phyloP scores from a whole-genome alignment of 2,113 vertebrate genomes.

The Osmerus mordax region DNA sequence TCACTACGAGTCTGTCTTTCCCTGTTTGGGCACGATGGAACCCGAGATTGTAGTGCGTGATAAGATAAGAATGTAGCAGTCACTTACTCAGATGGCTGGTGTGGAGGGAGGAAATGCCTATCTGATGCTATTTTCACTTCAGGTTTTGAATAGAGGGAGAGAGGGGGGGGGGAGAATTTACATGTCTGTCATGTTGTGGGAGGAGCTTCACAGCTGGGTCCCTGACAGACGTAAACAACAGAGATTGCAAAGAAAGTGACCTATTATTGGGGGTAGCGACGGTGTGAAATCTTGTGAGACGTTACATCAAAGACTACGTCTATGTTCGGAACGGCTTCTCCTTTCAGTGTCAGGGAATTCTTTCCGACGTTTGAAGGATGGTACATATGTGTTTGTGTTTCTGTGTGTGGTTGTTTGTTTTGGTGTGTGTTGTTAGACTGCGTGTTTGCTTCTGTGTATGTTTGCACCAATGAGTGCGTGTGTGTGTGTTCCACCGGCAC shows the following conservation, averaged over 20 bases:
- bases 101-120: conserved; percentile 74
- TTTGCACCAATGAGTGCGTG: conserved; percentile 40
- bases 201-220: conserved; percentile 36
- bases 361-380: too few species aligned
- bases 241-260: neutral
- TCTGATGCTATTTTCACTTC: conserved; percentile 69
- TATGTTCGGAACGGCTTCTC: too few species aligned
- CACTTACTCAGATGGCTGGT: conserved; percentile 57
- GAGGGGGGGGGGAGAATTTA: conserved; percentile 48
- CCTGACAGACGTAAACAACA: conserved; percentile 58
- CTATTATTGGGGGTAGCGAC: too few species aligned
- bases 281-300: too few species aligned
- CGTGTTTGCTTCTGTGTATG: too few species aligned
- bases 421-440: too few species aligned
- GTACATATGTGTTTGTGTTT: too few species aligned
- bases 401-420: too few species aligned
- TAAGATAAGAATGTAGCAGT: conserved; percentile 74
- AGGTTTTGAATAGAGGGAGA: conserved; percentile 63
- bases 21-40: conserved; percentile 73
- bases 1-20: conserved; percentile 61
- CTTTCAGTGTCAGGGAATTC: too few species aligned
- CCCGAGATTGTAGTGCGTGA: conserved; percentile 66
- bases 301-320: too few species aligned
- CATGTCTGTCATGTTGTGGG: conserved; percentile 58
- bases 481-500: conserved; percentile 3